Conservation (phyloP, 2,113 vertebrate species). For the Panthera tigris region DNA sequence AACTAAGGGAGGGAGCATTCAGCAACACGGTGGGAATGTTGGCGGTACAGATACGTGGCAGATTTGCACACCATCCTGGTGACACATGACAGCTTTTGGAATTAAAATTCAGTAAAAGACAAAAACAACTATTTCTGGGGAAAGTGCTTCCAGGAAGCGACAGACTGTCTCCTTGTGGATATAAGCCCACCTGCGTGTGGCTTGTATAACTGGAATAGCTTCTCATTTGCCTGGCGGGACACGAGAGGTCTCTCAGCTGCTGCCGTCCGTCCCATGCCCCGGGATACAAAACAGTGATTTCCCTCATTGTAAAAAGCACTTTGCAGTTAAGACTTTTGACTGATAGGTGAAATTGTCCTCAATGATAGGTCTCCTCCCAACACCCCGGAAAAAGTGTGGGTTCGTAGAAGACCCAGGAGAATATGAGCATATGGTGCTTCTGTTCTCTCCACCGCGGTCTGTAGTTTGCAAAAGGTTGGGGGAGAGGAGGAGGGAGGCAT, state of each 20-base stretch:
- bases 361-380: too few species aligned
- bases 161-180: rapidly evolving
- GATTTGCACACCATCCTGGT: rapidly evolving
- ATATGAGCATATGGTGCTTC: rapidly evolving
- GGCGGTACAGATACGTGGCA: rapidly evolving
- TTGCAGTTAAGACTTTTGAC: not conserved
- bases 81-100: not conserved
- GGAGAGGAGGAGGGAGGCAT: too few species aligned
- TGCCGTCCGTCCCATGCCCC: rapidly evolving
- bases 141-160: not conserved
- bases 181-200: rapidly evolving
- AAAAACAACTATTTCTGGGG: not conserved
- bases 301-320: not conserved
- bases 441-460: rapidly evolving
- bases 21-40: rapidly evolving
- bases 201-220: rapidly evolving
- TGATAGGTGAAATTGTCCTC: not conserved
- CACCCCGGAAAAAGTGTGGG: not conserved
- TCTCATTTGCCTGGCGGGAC: rapidly evolving
- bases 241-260: too few species aligned
- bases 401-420: not conserved
- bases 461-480: too few species aligned
- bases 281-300: rapidly evolving
- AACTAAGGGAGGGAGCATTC: not conserved
- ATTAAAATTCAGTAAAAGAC: too few species aligned